Evolutionary conservation across 2,797 vertebrate genomes (phyloP).

Genomic region (Chelonia mydas): DNA sequence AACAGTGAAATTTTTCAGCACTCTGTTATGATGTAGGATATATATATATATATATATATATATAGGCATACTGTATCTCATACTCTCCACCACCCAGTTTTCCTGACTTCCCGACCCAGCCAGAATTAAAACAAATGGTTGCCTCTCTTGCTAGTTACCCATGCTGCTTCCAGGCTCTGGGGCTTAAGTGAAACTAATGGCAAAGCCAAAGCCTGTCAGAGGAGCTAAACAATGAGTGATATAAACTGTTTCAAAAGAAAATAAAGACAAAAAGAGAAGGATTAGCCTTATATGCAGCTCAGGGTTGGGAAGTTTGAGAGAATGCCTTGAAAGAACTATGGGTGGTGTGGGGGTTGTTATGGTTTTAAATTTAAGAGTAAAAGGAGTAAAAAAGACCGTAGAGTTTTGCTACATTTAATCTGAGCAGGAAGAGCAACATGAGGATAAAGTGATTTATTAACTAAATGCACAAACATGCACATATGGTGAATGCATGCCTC

Average conservation of each 20-base stretch:
- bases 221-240: background rate
- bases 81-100: accelerated
- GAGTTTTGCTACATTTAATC: conserved; percentile 17
- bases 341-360: background rate
- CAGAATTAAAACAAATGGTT: background rate
- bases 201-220: background rate
- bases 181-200: background rate
- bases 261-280: background rate
- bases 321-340: background rate
- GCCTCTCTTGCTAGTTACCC: background rate
- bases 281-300: conserved; percentile 5
- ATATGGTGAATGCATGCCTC: background rate
- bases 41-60: background rate
- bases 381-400: background rate
- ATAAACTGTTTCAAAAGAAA: background rate
- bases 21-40: too few relatives aligned
- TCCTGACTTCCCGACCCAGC: background rate
- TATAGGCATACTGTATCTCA: accelerated
- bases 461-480: background rate
- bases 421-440: conserved; percentile 13
- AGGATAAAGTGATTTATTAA: conserved; percentile 44
- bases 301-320: background rate
- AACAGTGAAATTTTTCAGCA: background rate
- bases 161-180: background rate
- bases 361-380: background rate